Percentiles rank a stretch among this genome's conserved stretches.
Evolutionary conservation across 2,113 vertebrate genomes (phyloP).

Genomic region (Speoplatyrhinus poulsoni): DNA sequence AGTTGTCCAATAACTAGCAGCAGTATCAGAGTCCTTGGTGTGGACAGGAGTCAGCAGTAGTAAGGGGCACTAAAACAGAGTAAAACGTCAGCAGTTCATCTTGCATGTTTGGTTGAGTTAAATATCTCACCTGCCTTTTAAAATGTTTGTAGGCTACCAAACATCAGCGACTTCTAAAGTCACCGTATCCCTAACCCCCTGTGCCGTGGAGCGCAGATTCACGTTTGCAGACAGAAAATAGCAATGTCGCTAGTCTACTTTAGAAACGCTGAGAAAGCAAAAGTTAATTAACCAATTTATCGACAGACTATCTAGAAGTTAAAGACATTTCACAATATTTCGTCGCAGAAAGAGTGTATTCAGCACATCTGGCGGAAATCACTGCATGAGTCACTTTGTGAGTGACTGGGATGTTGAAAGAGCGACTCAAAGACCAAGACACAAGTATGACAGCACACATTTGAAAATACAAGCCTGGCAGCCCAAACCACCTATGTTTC

Average conservation of each 20-base stretch:
- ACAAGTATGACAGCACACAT: neutral
- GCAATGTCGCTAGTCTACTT: too few relatives aligned
- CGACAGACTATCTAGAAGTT: conserved; percentile 51
- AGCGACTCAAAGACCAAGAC: conserved; percentile 9
- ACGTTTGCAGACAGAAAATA: too few relatives aligned
- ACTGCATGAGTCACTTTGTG: conserved; percentile 70
- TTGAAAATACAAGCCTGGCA: neutral
- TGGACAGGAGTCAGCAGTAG: conserved; percentile 30
- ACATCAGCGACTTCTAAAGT: too few relatives aligned
- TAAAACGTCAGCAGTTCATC: conserved; percentile 46
- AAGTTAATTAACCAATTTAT: conserved; percentile 35
- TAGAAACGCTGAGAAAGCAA: neutral
- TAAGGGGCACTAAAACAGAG: conserved; percentile 52
- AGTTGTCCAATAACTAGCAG: conserved; percentile 45
- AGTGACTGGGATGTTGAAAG: conserved; percentile 70
- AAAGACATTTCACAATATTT: conserved; percentile 61
- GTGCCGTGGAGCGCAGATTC: too few relatives aligned
- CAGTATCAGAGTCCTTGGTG: conserved; percentile 37
- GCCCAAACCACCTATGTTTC: neutral
- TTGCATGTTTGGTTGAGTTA: conserved; percentile 51
- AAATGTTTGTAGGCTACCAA: neutral
- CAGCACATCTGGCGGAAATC: conserved; percentile 77
- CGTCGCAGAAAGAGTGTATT: conserved; percentile 62
- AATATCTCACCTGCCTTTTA: conserved; percentile 21
- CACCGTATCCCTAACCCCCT: too few relatives aligned